Evolutionary conservation across 92 coral and sea anemone species (phyloP).

Genomic region (Phenganax subtilis): DNA sequence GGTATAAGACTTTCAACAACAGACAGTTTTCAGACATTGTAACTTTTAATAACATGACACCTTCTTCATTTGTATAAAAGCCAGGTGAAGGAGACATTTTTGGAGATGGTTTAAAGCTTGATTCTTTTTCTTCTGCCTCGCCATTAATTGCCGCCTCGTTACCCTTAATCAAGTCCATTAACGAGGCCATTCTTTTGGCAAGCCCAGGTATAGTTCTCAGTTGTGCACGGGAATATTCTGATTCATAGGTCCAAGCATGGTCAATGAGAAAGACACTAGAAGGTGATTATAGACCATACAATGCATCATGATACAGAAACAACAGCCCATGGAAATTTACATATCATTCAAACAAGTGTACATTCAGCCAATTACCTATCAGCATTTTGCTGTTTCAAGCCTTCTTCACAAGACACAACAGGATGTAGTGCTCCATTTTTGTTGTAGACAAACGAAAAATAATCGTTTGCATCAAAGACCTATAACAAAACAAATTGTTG

Average conservation of each 20-base stretch:
- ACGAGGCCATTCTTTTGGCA: constrained; percentile 71
- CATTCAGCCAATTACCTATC: constrained; percentile 51
- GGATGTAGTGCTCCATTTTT: constrained; percentile 51
- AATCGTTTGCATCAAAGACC: constrained; percentile 79
- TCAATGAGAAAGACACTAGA: constrained; percentile 82
- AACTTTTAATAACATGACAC: not conserved
- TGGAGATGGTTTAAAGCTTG: not conserved
- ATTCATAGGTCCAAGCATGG: constrained; percentile 93
- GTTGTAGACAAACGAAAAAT: constrained; percentile 64
- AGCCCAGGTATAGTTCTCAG: constrained; percentile 66
- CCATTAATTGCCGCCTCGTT: not conserved
- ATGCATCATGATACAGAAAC: not conserved
- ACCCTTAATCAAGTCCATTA: constrained; percentile 60
- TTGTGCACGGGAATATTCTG: constrained; percentile 68
- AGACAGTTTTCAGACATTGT: not conserved
- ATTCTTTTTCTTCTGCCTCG: not conserved
- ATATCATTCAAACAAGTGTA: not conserved
- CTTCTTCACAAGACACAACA: constrained; percentile 71
- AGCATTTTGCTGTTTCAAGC: constrained; percentile 62
- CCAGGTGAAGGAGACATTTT: not conserved
- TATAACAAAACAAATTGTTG: constrained; percentile 13
- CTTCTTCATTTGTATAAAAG: constrained; percentile 25
- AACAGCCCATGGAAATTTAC: not conserved
- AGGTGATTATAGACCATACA: not conserved
- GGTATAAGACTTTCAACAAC: not conserved